Evolutionary conservation across 1,140 invertebrate species (phyloP), one percentile per base, ranked within the genome.

Genomic region (Danaus melanippus): DNA sequence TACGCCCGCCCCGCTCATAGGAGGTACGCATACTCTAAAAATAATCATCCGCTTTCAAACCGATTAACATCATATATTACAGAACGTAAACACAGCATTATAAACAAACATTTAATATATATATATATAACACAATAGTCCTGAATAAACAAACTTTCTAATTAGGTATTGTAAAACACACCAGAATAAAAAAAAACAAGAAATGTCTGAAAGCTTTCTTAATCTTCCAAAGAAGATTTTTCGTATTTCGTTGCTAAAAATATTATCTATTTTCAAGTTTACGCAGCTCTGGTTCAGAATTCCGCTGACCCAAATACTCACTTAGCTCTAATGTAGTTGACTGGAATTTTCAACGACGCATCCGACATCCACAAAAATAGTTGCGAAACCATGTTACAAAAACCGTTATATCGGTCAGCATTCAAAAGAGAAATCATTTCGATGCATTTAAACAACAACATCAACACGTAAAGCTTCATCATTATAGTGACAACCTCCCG

Each of bases 201-300:
- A 15, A 15, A 15, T 15, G 1, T 3, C 15, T 15, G 15, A 15
- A 15, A 15, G 15, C 15, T 15, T 15, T 15, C 15, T 15, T 15
- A 3, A 15, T 15, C 15, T 15, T 15, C 15, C 15, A 15, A 40
- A 2, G 10, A 50, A 50, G 15, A 12, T 12, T 9, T 12, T 9
- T 21, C 12, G 41, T 50, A 50, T 50, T 41, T 50, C 5, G 53
- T 52, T 43, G 53, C 65, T 71, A 69, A 70, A 77, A 73, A 71
- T 79, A 83, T 67, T 76, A 63, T 83, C 74, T 82, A 82, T 85
- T 83, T 81, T 83, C 79, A 82, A 83, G 76, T 85, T 79, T 82
- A 85, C 72, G 60, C 65, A 64, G 66, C 65, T 73, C 59, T 59
- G 58, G 62, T 75, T 77, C 67, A 66, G 64, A 67, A 69, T 67